Conservation (phyloP, 2,113 vertebrate species). For the Corapipo altera region DNA sequence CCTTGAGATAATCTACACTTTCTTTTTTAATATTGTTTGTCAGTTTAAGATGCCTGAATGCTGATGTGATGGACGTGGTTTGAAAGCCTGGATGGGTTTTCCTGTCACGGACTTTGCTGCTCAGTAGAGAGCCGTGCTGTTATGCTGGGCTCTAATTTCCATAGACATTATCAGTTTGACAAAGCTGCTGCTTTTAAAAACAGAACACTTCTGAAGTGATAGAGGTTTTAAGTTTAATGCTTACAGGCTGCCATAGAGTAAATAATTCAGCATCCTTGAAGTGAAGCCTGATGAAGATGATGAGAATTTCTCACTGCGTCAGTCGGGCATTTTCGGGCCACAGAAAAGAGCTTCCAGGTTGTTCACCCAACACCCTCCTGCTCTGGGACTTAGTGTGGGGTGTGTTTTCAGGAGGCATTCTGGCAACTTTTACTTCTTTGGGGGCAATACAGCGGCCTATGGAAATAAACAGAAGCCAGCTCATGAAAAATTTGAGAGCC, state of each 20-base stretch:
- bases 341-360: background rate
- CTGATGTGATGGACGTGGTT: background rate
- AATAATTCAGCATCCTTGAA: background rate
- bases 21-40: slow-evolving; percentile 49
- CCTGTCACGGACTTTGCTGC: background rate
- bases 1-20: slow-evolving; percentile 31
- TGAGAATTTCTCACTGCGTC: background rate
- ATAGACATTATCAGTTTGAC: slow-evolving; percentile 3
- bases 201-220: background rate
- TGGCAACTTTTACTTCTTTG: background rate
- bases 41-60: slow-evolving; percentile 27
- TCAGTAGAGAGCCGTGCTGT: background rate
- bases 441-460: background rate
- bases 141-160: slow-evolving; percentile 3
- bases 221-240: background rate
- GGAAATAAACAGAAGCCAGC: background rate
- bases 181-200: slow-evolving; percentile 32
- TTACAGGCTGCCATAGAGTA: background rate
- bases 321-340: background rate
- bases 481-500: background rate
- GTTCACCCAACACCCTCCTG: background rate
- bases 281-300: background rate
- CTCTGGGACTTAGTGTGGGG: background rate
- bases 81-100: slow-evolving; percentile 32
- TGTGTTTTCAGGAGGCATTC: background rate